Evolutionary conservation across 2,888 invertebrate species (phyloP).

Genomic region (Drosophila infuscata): DNA sequence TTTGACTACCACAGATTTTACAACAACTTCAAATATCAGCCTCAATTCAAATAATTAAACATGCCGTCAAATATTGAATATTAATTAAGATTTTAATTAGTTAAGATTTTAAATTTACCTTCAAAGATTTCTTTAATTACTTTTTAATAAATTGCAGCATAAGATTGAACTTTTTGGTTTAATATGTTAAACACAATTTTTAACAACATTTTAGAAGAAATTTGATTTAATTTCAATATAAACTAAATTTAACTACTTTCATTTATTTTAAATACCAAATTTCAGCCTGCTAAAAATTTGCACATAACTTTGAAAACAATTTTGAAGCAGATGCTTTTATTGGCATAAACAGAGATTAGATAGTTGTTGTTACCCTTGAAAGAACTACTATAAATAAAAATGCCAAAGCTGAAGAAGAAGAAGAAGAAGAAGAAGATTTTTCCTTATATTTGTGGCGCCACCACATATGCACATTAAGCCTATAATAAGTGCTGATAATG

Average conservation of each 20-base stretch:
- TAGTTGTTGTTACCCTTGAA: background rate
- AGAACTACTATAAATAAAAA: conserved; percentile 1
- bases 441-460: background rate
- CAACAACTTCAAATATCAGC: background rate
- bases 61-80: background rate
- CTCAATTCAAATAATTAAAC: background rate
- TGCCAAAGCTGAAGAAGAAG: no score
- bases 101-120: background rate
- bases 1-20: background rate
- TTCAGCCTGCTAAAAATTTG: background rate
- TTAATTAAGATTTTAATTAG: background rate
- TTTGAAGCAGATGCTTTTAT: background rate
- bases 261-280: background rate
- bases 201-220: background rate
- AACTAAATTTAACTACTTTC: background rate
- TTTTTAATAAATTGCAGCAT: background rate
- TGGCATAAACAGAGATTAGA: background rate
- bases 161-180: background rate
- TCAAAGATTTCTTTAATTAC: background rate
- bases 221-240: background rate
- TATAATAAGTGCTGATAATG: conserved; percentile 34
- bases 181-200: background rate
- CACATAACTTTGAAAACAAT: background rate
- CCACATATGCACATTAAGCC: conserved; percentile 4
- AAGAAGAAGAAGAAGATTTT: background rate